Percentiles rank a stretch among this genome's conserved stretches.
Conservation (phyloP, 2,888 invertebrate genomes). For the Platynereis dumerilii region DNA sequence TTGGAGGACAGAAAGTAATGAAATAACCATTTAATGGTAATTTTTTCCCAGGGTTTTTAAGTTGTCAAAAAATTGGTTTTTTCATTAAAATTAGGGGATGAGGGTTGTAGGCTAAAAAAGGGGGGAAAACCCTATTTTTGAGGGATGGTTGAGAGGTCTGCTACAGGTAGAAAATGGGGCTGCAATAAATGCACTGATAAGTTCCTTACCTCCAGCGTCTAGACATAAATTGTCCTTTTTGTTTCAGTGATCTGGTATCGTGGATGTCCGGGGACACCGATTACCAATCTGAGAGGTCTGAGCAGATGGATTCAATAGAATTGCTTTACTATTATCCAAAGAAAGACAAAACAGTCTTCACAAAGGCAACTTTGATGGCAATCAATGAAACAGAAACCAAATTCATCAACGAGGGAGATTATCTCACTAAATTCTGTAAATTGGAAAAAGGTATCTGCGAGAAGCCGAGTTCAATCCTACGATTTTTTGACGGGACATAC, state of each 20-base stretch:
- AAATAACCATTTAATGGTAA: too few relatives aligned
- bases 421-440: conserved; percentile 20
- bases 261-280: background rate
- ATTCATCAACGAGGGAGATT: conserved; percentile 17
- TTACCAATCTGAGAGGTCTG: background rate
- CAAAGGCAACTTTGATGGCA: conserved; percentile 38
- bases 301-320: background rate
- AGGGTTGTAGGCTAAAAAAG: too few relatives aligned
- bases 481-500: conserved; percentile 16
- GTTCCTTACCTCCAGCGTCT: too few relatives aligned
- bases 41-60: too few relatives aligned
- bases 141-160: too few relatives aligned
- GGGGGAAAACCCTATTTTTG: too few relatives aligned
- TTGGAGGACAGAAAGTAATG: too few relatives aligned
- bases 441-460: background rate
- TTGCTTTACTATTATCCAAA: background rate
- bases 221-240: too few relatives aligned
- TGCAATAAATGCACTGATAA: too few relatives aligned
- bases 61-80: too few relatives aligned
- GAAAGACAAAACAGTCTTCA: conserved; percentile 46
- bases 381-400: conserved; percentile 43
- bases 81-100: too few relatives aligned
- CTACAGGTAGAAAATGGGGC: too few relatives aligned
- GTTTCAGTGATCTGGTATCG: background rate
- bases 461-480: background rate